Conservation (phyloP, 2,113 vertebrate species). For the Haliaeetus leucogaster region DNA sequence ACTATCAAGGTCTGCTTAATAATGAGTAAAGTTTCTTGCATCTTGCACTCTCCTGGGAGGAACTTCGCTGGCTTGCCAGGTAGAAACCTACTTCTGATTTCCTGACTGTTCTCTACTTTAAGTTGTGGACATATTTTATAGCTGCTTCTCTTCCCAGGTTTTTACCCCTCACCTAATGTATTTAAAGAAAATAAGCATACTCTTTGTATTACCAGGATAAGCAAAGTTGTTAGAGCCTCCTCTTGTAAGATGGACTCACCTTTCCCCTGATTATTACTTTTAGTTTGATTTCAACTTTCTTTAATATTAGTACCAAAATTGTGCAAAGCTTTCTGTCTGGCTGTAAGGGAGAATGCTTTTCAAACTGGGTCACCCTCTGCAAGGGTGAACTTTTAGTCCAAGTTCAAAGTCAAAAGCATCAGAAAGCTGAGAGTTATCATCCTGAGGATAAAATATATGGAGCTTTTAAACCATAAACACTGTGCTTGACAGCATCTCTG, state of each 20-base stretch:
- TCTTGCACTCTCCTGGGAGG: neutral
- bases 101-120: neutral
- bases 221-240: neutral
- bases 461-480: neutral
- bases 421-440: neutral
- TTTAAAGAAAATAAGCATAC: neutral
- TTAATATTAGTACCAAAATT: neutral
- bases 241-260: neutral
- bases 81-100: neutral
- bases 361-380: neutral
- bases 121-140: neutral
- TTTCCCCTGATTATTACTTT: neutral
- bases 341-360: neutral
- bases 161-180: neutral
- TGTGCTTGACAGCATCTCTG: neutral
- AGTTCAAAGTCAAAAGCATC: conserved; percentile 2
- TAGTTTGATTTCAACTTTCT: neutral
- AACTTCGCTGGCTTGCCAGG: neutral
- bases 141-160: neutral
- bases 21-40: neutral
- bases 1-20: neutral
- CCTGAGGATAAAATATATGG: neutral
- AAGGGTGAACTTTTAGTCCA: neutral
- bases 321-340: neutral
- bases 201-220: neutral